Evolutionary conservation across 2,888 invertebrate genomes (phyloP).

Genomic region (Melikaiella ostensackeni): DNA sequence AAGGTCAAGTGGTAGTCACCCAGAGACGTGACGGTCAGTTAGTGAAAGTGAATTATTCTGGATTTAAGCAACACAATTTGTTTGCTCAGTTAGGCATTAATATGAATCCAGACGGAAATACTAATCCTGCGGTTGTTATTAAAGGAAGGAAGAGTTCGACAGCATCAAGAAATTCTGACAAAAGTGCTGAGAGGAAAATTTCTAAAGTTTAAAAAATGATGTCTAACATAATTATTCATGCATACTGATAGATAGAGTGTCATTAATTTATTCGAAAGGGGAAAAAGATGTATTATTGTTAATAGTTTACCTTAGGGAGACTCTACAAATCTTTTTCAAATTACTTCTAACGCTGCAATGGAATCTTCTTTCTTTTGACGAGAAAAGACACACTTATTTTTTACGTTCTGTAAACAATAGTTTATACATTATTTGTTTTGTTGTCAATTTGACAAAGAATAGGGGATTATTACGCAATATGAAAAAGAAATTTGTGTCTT

Average conservation of each 20-base stretch:
- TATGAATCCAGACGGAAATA: constrained; percentile 42
- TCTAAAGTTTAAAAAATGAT: constrained; percentile 2
- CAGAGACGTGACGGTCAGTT: constrained; percentile 71
- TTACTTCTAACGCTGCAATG: no score
- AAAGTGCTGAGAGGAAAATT: background rate
- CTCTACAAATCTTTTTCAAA: no score
- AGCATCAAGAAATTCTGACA: background rate
- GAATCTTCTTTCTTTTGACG: no score
- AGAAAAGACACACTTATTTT: no score
- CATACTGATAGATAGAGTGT: background rate
- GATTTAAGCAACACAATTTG: background rate
- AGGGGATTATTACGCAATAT: no score
- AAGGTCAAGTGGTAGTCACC: constrained; percentile 75
- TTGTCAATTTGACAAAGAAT: no score
- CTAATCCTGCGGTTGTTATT: constrained; percentile 17
- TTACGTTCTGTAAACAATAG: no score
- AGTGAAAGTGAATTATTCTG: constrained; percentile 69
- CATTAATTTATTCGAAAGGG: background rate
- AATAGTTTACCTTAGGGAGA: no score
- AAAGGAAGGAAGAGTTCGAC: constrained; percentile 5
- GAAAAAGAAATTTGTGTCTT: no score
- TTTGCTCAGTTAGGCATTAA: constrained; percentile 27
- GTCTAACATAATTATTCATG: background rate
- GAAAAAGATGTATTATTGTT: background rate
- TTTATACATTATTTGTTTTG: no score